Evolutionary conservation across 2,888 invertebrate genomes (phyloP), one percentile per base, ranked within the genome.

Genomic region (Drosophila subsilvestris): DNA sequence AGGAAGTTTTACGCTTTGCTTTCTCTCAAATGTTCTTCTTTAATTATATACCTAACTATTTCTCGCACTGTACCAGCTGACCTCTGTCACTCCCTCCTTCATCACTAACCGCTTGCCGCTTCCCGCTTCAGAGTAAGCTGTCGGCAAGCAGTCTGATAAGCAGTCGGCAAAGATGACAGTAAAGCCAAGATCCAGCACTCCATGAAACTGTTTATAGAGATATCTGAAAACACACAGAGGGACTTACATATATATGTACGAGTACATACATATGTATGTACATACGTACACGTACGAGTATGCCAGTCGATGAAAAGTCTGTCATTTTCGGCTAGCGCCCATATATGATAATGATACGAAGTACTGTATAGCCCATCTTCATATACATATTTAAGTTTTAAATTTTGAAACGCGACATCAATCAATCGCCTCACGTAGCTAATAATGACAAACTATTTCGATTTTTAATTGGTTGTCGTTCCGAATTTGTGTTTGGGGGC

Each of bases 401-500:
- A 1, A 14, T 18, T 44, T 59, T 9, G 29, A 51, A 48, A 49
- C 25, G 37, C 4, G 22, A n/a, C 0, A 20, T 32, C 20, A 25
- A 18, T 43, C 32, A 47, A 29, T n/a, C 63, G n/a, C 0, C 3
- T 22, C 71, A 71, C 71, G 71, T 71, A 58, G 3, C 1, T n/a
- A 25, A 62, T 70, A 56, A 56, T 53, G 62, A 68, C 51, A 56
- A 55, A 9, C 47, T 20, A 53, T 48, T 55, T 50, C 56, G 29
- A 27, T 45, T 32, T 58, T 32, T 10, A 32, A 62, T 62, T 20
- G 12, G 27, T 47, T 20, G 32, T 18, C 14, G 12, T 14, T 20
- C 43, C 6, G 32, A 12, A 42, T 57, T 56, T 25, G 56, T 32
- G 9, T 18, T 37, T 29, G 14, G 12, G 44, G 72, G 71, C 72